Evolutionary conservation across 2,888 invertebrate species (phyloP), one percentile per base, ranked within the genome.

Genomic region (Chrysotoxum bicinctum): DNA sequence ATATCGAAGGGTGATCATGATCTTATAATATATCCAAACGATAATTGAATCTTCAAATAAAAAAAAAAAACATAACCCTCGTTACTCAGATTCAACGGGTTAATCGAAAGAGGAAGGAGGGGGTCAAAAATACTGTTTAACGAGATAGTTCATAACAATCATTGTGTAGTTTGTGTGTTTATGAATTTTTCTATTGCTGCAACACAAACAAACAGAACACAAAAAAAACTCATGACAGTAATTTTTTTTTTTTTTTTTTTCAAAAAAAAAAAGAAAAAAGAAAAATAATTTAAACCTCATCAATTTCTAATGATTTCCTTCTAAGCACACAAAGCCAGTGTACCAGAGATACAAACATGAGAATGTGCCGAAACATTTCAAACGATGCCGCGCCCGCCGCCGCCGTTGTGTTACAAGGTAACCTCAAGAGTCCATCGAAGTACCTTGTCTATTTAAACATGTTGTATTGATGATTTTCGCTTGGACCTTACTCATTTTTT

Each of bases 301-400:
- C 81, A 87, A 81, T 81, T 78, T 78, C 81, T 77, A 81, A 85
- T 85, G 78, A 85, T 80, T 87, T 87, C 75, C 60, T 75, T 72
- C 78, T 85, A 87, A 87, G 60, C 56, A 77, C 74, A 81, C 74
- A 83, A 69, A 60, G n/a, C 16, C 32, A 26, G n/a, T 6, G 66
- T 3, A n/a, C 10, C 10, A 14, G 5, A 23, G 32, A 60, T 10
- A 43, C 14, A 69, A 37, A 32, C 6, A 52, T 50, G 40, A 56
- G 64, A 77, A 52, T 83, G 68, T 69, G 68, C 68, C 62, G 83
- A 70, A 78, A 73, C 45, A 77, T 73, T 72, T 79, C 83, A 83
- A 83, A 83, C 40, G 83, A 69, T 35, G 69, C 83, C 83, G 83
- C 78, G 2, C 19, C 26, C 32, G 35, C 50, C 35, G 48, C 30